Percentiles rank a stretch among this genome's conserved stretches.
Evolutionary conservation across 2,888 invertebrate species (phyloP).

Genomic region (Mechanitis mazaeus): DNA sequence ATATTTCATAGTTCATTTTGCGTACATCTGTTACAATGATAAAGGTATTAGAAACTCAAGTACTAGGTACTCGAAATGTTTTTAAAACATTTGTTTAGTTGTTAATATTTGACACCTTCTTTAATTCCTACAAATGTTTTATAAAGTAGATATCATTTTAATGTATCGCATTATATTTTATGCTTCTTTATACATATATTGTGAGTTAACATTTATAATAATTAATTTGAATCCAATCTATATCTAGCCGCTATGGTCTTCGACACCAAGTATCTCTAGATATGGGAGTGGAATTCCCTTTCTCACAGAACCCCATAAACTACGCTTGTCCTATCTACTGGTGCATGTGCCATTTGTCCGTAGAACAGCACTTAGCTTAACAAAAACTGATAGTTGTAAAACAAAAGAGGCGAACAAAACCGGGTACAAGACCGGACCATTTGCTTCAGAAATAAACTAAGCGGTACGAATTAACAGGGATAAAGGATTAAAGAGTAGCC

Average conservation of each 20-base stretch:
- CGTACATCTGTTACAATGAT: constrained; percentile 18
- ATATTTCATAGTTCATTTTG: constrained; percentile 17
- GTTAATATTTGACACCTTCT: too few relatives aligned
- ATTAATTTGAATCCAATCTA: too few relatives aligned
- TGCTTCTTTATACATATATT: too few relatives aligned
- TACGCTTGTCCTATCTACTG: constrained; percentile 52
- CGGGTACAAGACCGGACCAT: constrained; percentile 68
- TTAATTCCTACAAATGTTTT: too few relatives aligned
- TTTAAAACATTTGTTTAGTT: not conserved
- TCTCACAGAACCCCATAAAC: constrained; percentile 53
- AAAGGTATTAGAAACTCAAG: constrained; percentile 14
- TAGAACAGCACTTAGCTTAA: constrained; percentile 73
- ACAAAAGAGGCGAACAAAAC: constrained; percentile 69
- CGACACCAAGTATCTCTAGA: constrained; percentile 35
- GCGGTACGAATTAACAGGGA: constrained; percentile 76
- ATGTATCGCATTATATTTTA: too few relatives aligned
- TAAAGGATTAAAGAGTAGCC: constrained; percentile 76
- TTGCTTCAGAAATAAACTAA: constrained; percentile 73
- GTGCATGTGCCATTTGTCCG: constrained; percentile 67
- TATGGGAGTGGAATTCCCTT: constrained; percentile 41
- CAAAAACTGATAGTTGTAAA: constrained; percentile 75
- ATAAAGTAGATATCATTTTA: too few relatives aligned
- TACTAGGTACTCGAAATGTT: constrained; percentile 1
- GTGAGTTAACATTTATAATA: too few relatives aligned
- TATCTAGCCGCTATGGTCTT: constrained; percentile 27